Evolutionary conservation across 2,888 invertebrate genomes (phyloP).

Genomic region (Drosophila colorata): DNA sequence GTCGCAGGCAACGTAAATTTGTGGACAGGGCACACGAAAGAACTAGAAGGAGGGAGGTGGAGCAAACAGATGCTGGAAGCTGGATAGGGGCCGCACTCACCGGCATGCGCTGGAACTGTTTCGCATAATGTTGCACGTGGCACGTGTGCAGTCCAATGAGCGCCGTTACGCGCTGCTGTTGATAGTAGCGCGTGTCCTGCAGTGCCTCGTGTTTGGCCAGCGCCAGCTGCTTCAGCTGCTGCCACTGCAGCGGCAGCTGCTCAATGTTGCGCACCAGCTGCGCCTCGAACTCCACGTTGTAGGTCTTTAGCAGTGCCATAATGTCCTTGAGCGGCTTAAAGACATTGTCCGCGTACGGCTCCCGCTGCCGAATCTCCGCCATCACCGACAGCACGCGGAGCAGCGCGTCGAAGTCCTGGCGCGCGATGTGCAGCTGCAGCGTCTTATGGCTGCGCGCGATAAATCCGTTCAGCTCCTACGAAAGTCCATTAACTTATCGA

Average conservation of each 20-base stretch:
- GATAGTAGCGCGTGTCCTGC: conserved; percentile 93
- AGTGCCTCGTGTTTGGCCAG: conserved; percentile 93
- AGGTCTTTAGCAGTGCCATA: conserved; percentile 92
- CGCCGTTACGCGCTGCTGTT: conserved; percentile 93
- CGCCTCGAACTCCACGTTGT: conserved; percentile 94
- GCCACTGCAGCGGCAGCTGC: conserved; percentile 95
- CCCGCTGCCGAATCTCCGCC: conserved; percentile 89
- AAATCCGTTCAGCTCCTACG: conserved; percentile 91
- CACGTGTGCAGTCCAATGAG: conserved; percentile 93
- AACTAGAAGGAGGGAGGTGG: conserved; percentile 84
- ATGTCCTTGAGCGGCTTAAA: conserved; percentile 95
- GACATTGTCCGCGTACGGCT: conserved; percentile 92
- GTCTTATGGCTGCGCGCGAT: conserved; percentile 90
- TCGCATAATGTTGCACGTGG: conserved; percentile 91
- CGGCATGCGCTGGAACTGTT: conserved; percentile 88
- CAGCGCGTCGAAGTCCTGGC: conserved; percentile 94
- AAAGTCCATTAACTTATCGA: conserved; percentile 8
- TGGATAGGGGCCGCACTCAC: conserved; percentile 52
- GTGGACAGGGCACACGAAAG: conserved; percentile 88
- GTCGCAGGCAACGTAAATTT: conserved; percentile 90
- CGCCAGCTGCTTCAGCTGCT: conserved; percentile 92
- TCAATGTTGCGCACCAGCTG: conserved; percentile 92
- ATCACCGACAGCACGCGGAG: conserved; percentile 94
- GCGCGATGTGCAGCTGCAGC: conserved; percentile 90
- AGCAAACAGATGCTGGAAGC: conserved; percentile 1